Conservation (phyloP, 2,797 vertebrate species). For the Dromococcyx pavoninus region DNA sequence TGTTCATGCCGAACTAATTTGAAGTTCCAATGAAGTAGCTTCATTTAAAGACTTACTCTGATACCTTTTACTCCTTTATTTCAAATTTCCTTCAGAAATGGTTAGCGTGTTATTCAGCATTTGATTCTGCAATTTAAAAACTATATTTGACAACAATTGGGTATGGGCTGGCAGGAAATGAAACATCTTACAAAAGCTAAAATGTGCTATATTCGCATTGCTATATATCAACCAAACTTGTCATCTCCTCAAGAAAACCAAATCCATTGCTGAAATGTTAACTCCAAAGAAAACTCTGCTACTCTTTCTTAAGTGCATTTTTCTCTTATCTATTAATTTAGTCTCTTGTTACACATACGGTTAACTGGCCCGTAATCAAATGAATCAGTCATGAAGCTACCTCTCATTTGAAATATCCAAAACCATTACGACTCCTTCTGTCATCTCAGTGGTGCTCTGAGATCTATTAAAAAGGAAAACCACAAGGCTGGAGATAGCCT, state of each 20-base stretch:
- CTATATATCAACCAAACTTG: background rate
- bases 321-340: background rate
- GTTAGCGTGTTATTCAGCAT: background rate
- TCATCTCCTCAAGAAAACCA: background rate
- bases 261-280: background rate
- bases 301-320: background rate
- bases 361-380: background rate
- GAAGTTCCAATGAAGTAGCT: background rate
- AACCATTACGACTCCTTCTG: background rate
- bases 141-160: background rate
- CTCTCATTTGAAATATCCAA: background rate
- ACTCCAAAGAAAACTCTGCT: background rate
- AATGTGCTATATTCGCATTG: background rate
- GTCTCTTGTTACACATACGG: background rate
- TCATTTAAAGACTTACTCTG: background rate
- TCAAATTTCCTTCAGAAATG: background rate
- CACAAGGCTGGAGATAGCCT: background rate
- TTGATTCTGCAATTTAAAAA: background rate
- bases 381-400: background rate
- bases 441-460: background rate
- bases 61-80: background rate
- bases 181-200: background rate
- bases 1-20: background rate
- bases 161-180: background rate
- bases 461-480: background rate